Percentiles rank a stretch among this genome's conserved stretches.
Evolutionary conservation across 2,888 invertebrate species (phyloP).

Genomic region (Dyspetes luteomarginatus): DNA sequence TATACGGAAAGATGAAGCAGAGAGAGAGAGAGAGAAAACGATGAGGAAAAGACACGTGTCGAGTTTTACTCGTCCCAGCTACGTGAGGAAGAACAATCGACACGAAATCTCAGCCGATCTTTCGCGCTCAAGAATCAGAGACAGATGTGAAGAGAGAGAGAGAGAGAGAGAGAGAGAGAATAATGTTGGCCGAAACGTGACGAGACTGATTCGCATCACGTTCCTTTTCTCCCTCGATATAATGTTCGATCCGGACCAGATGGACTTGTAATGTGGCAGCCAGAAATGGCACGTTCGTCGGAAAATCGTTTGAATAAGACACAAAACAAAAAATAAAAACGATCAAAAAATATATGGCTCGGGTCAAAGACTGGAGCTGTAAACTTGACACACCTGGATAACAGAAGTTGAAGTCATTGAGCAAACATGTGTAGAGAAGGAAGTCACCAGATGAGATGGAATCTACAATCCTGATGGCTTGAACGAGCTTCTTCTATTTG

Average conservation of each 20-base stretch:
- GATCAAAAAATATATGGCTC: neutral
- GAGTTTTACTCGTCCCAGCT: neutral
- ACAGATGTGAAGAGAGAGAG: slow-evolving; percentile 51
- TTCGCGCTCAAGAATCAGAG: slow-evolving; percentile 17
- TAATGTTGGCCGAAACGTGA: slow-evolving; percentile 30
- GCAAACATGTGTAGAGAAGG: too few relatives aligned
- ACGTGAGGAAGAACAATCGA: slow-evolving; percentile 64
- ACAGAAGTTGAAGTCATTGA: slow-evolving; percentile 10
- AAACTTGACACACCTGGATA: slow-evolving; percentile 27
- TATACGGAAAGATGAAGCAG: too few relatives aligned
- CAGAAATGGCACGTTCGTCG: slow-evolving; percentile 55
- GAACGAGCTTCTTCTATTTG: neutral
- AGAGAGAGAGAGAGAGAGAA: slow-evolving; percentile 26
- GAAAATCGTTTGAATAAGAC: slow-evolving; percentile 20
- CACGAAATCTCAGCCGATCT: slow-evolving; percentile 61
- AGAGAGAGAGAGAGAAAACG: too few relatives aligned
- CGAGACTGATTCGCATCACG: slow-evolving; percentile 46
- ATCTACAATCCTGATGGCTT: neutral
- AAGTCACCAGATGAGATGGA: neutral
- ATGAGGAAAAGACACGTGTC: neutral
- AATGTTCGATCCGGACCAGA: slow-evolving; percentile 55
- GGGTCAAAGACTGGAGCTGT: neutral
- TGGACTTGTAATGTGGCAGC: slow-evolving; percentile 47
- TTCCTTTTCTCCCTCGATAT: slow-evolving; percentile 48
- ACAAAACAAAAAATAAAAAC: slow-evolving; percentile 6